Conservation (phyloP, 2,888 invertebrate genomes). For the Drosophila phalerata region DNA sequence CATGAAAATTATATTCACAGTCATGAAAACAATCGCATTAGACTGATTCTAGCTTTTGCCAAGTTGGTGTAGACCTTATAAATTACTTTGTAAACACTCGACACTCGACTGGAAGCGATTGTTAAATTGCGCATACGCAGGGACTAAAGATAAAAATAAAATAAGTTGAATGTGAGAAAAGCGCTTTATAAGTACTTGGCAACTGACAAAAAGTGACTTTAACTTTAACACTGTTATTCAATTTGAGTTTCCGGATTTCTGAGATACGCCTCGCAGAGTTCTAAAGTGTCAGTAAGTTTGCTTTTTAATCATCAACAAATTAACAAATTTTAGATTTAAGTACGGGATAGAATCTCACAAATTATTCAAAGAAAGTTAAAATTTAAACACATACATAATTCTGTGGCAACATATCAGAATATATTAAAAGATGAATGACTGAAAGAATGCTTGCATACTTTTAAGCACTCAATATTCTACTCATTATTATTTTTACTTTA, state of each 20-base stretch:
- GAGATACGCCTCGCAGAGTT: conserved; percentile 24
- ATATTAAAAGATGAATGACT: not conserved
- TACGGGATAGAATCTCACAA: not conserved
- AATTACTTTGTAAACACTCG: conserved; percentile 69
- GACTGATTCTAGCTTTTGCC: conserved; percentile 31
- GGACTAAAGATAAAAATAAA: conserved; percentile 64
- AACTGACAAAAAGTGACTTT: conserved; percentile 66
- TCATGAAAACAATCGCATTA: conserved; percentile 48
- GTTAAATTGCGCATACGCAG: conserved; percentile 71
- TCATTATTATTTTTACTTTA: not conserved
- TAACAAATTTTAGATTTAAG: conserved; percentile 2
- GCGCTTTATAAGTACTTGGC: conserved; percentile 69
- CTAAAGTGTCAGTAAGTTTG: conserved; percentile 40
- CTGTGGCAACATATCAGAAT: not conserved
- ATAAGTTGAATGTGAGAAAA: conserved; percentile 61
- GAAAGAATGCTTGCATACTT: not conserved
- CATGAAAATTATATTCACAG: conserved; percentile 33
- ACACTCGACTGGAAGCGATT: conserved; percentile 21
- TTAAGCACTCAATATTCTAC: not conserved
- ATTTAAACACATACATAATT: not conserved
- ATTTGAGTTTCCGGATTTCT: conserved; percentile 58
- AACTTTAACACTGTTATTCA: conserved; percentile 66
- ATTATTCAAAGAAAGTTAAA: not conserved
- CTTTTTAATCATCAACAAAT: conserved; percentile 46
- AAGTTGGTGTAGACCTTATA: conserved; percentile 37